A percentile compares a stretch with the other conserved stretches of the same genome.
phyloP scores from a whole-genome alignment of 2,797 vertebrate genomes.

The Amblyraja radiata region DNA sequence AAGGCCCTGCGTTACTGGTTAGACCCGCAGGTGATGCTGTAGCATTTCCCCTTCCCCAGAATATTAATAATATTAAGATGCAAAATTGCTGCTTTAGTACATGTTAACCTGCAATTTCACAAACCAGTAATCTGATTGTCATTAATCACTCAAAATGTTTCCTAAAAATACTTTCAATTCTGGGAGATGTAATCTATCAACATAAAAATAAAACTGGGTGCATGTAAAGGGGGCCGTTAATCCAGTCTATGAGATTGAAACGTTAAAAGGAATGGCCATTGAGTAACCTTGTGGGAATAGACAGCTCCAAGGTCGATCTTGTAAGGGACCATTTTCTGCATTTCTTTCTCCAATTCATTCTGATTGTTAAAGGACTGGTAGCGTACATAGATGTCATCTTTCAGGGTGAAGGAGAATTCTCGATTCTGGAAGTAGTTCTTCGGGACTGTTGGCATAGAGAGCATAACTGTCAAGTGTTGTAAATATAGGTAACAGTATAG shows the following conservation, averaged over 20 bases:
- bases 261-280: background rate
- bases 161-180: background rate
- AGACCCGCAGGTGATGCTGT: background rate
- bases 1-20: background rate
- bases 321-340: slow-evolving; percentile 85
- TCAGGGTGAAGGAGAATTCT: slow-evolving; percentile 93
- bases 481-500: slow-evolving; percentile 17
- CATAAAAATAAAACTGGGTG: background rate
- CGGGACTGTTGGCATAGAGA: slow-evolving; percentile 58
- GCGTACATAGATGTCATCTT: slow-evolving; percentile 87
- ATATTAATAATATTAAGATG: background rate
- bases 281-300: slow-evolving; percentile 80
- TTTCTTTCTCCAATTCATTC: slow-evolving; percentile 86
- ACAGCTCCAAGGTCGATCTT: slow-evolving; percentile 91
- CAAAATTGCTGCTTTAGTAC: background rate
- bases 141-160: background rate
- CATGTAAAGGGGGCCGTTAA: background rate
- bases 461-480: slow-evolving; percentile 40
- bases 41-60: background rate
- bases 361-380: slow-evolving; percentile 87
- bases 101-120: background rate
- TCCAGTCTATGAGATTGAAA: background rate
- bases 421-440: slow-evolving; percentile 90
- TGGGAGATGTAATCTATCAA: background rate
- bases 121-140: background rate